Evolutionary conservation across 2,888 invertebrate species (phyloP), one percentile per base, ranked within the genome.

Genomic region (Gymnoscelis rufifasciata): DNA sequence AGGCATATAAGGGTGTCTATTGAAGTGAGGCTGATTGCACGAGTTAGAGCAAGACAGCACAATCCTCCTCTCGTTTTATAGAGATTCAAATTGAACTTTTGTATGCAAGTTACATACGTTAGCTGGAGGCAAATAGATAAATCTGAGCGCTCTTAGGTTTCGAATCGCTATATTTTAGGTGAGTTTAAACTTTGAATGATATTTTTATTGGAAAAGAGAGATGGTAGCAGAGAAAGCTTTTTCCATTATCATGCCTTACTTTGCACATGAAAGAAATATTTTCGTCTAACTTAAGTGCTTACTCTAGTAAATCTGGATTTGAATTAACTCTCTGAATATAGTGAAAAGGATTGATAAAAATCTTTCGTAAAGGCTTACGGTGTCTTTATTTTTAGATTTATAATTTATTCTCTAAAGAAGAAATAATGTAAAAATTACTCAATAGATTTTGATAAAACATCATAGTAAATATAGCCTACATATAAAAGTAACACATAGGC

Each of bases 231-330:
- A 12, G 13, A 29, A 31, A 3, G 14, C 14, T 31, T 31, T 31
- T 19, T 3, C 8, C n/a, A 14, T 31, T 13, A 8, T 13, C 11
- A 13, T 13, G 7, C 13, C 57, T 60, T 57, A 56, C 58, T 61
- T 59, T 51, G 47, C 60, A 54, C 54, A 52, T 61, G 62, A 67
- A 67, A 60, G 51, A 59, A 61, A 64, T 62, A 66, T 67, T 71
- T 62, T 62, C 67, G 66, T 64, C 37, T 62, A 59, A 55, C 54
- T n/a, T 19, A 19, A 7, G 3, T 13, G 12, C 0, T 2, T 30
- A 7, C 13, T 30, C 47, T 51, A 57, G 57, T 65, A 60, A 67
- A 74, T 71, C 68, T 74, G 70, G 75, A 73, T 78, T 70, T 70
- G 69, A 72, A 76, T 71, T 62, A 67, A 62, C 62, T 60, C 59